Conservation (phyloP, 2,888 invertebrate species). For the Cryptophagus acutangulus region DNA sequence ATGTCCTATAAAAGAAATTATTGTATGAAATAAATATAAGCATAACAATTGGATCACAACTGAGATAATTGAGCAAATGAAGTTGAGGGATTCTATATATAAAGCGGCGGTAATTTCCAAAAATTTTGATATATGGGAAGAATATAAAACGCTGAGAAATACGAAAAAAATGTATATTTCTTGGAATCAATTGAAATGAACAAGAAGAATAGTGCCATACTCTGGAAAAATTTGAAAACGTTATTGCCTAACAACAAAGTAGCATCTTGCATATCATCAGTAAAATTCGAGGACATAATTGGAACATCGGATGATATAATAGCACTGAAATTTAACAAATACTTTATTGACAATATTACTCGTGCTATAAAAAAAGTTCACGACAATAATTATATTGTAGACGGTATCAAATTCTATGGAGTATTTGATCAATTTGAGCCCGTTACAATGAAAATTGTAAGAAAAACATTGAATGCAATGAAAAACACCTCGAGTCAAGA, state of each 20-base stretch:
- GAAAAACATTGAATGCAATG: slow-evolving; percentile 1
- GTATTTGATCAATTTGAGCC: slow-evolving; percentile 1
- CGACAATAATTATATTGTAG: no score
- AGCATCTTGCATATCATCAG: no score
- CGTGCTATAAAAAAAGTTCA: not conserved
- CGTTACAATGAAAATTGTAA: not conserved
- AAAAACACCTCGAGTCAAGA: slow-evolving; percentile 5
- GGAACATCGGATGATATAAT: slow-evolving; percentile 6
- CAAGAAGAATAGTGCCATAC: not conserved
- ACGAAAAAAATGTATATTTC: no score
- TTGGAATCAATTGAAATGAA: not conserved
- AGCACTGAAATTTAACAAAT: slow-evolving; percentile 8
- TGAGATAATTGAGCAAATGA: not conserved
- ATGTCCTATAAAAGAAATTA: slow-evolving; percentile 3
- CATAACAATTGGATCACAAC: slow-evolving; percentile 2
- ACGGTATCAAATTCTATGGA: no score
- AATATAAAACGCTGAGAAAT: not conserved
- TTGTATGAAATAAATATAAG: not conserved
- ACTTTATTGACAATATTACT: slow-evolving; percentile 7
- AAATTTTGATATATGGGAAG: not conserved
- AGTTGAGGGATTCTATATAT: not conserved
- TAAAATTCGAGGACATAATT: slow-evolving; percentile 4
- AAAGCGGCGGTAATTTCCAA: not conserved
- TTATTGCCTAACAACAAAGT: not conserved
- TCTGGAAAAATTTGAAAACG: slow-evolving; percentile 5